phyloP scores from a whole-genome alignment of 2,888 invertebrate genomes.

The Dasypolia templi region DNA sequence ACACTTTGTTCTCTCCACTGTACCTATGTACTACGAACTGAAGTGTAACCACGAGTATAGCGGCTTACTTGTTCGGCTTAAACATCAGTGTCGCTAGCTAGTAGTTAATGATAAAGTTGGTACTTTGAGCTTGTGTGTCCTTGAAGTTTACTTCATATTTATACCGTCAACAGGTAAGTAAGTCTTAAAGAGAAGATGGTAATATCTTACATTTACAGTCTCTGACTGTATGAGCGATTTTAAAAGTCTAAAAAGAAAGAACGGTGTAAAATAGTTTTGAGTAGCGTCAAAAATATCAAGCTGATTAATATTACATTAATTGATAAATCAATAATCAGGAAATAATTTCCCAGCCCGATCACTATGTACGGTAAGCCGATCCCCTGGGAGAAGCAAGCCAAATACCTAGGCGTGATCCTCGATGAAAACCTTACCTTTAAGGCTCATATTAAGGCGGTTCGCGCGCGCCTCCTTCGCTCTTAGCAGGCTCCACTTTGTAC shows the following conservation, averaged over 20 bases:
- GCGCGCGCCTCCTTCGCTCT: too few relatives aligned
- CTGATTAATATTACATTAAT: not conserved
- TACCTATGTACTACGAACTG: conserved; percentile 1
- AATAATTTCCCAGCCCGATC: too few relatives aligned
- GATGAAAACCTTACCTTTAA: too few relatives aligned
- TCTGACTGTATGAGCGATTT: not conserved
- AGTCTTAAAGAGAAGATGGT: not conserved
- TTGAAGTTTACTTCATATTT: not conserved
- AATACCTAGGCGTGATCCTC: too few relatives aligned
- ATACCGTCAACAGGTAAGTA: not conserved
- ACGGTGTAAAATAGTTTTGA: not conserved
- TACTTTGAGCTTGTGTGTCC: too few relatives aligned
- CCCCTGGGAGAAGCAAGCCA: too few relatives aligned
- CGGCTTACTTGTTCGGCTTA: conserved; percentile 18
- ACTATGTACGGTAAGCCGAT: too few relatives aligned
- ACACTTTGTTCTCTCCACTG: conserved; percentile 22
- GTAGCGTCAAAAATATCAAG: not conserved
- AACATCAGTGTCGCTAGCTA: not conserved
- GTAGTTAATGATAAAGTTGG: not conserved
- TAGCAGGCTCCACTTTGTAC: too few relatives aligned
- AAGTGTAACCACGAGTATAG: conserved; percentile 23
- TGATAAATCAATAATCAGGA: too few relatives aligned
- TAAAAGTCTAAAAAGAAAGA: not conserved
- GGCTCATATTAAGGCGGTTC: too few relatives aligned
- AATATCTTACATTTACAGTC: too few relatives aligned